phyloP scores from a whole-genome alignment of 2,797 vertebrate genomes.

The Sternotherus odoratus region DNA sequence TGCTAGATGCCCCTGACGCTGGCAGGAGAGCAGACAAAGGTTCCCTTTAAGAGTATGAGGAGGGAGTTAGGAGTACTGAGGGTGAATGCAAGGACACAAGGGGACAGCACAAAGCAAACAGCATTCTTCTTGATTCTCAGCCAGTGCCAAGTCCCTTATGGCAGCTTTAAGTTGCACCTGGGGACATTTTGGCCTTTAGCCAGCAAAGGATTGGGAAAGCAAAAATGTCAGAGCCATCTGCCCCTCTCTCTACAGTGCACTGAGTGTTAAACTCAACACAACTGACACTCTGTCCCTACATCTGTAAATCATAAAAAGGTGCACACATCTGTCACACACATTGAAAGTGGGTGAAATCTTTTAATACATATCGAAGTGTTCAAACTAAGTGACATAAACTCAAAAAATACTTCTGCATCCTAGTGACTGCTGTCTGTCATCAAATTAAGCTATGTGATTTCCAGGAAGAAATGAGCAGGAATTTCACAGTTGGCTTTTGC shows the following conservation, averaged over 20 bases:
- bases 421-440: slow-evolving; percentile 19
- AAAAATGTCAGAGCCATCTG: background rate
- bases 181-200: background rate
- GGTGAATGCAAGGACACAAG: background rate
- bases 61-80: fast-evolving
- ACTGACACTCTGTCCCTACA: background rate
- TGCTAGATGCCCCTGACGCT: too few species aligned
- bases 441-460: slow-evolving; percentile 1
- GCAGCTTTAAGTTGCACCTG: background rate
- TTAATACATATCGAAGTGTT: slow-evolving; percentile 33
- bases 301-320: background rate
- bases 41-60: fast-evolving
- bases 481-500: background rate
- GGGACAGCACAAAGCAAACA: fast-evolving
- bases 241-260: background rate
- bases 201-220: background rate
- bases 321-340: background rate
- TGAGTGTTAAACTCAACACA: background rate
- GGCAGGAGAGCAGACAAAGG: background rate
- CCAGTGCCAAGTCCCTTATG: background rate
- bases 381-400: slow-evolving; percentile 4
- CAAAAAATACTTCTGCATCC: background rate
- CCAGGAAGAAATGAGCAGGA: background rate
- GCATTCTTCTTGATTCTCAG: background rate
- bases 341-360: slow-evolving; percentile 22